phyloP scores from a whole-genome alignment of 23 tunicate species.

The Diplosoma virens region DNA sequence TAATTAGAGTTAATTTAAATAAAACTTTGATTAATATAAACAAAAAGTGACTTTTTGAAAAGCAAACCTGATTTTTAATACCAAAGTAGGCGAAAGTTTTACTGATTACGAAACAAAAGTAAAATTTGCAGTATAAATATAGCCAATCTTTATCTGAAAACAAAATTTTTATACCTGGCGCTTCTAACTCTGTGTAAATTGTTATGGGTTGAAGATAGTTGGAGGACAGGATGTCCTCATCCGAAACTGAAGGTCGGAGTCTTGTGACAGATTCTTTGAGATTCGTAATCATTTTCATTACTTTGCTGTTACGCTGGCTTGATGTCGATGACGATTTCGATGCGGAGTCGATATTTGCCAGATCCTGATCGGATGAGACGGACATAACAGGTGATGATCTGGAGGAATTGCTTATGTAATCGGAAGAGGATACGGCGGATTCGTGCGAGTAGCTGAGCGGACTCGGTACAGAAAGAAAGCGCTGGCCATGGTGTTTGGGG shows the following conservation, averaged over 20 bases:
- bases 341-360: not conserved
- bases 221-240: not conserved
- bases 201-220: not conserved
- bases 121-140: no score
- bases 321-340: constrained; percentile 3
- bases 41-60: no score
- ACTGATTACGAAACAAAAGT: no score
- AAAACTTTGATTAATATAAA: no score
- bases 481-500: not conserved
- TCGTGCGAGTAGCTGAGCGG: constrained; percentile 28
- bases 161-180: no score
- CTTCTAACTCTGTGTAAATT: constrained; percentile 2
- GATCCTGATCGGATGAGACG: constrained; percentile 1
- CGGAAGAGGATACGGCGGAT: constrained; percentile 41
- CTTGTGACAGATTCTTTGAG: not conserved
- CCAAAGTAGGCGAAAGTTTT: no score
- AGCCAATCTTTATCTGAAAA: no score
- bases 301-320: no score
- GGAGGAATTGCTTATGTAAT: constrained; percentile 46
- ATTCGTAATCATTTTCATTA: constrained; percentile 1
- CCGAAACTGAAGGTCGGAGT: not conserved
- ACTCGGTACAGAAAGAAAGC: not conserved
- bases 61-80: no score
- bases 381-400: constrained; percentile 30
- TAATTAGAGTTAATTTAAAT: no score